phyloP scores from a whole-genome alignment of 2,113 vertebrate species.

The Toxotes jaculatrix region DNA sequence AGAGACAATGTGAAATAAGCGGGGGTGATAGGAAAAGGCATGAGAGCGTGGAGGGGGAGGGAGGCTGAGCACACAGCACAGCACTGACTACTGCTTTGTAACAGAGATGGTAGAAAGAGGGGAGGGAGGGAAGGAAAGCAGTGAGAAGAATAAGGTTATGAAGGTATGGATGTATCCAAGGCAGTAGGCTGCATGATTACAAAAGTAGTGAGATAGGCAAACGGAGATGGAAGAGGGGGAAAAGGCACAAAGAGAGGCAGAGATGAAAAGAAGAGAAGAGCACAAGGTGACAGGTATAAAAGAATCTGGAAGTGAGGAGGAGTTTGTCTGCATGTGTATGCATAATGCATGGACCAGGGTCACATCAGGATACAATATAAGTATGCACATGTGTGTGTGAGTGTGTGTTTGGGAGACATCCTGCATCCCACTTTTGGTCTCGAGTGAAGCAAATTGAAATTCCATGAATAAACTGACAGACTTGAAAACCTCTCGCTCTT shows the following conservation, averaged over 20 bases:
- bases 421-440: constrained; percentile 30
- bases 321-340: constrained; percentile 37
- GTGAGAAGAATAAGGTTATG: constrained; percentile 62
- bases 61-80: constrained; percentile 22
- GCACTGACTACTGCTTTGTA: constrained; percentile 68
- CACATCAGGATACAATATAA: constrained; percentile 27
- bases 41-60: constrained; percentile 25
- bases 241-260: background rate
- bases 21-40: constrained; percentile 36
- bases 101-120: constrained; percentile 36
- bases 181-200: constrained; percentile 42
- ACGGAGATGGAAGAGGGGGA: constrained; percentile 1
- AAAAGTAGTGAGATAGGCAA: constrained; percentile 37
- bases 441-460: constrained; percentile 49
- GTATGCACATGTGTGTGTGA: constrained; percentile 14
- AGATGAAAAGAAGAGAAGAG: constrained; percentile 23
- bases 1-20: constrained; percentile 45
- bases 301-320: constrained; percentile 22
- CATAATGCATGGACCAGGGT: constrained; percentile 54
- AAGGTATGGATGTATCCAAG: constrained; percentile 41
- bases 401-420: background rate
- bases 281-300: constrained; percentile 44
- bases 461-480: constrained; percentile 47
- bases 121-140: constrained; percentile 20
- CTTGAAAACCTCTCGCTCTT: constrained; percentile 34